Conservation (phyloP, 2,113 vertebrate species). For the Microcebus jonahi region DNA sequence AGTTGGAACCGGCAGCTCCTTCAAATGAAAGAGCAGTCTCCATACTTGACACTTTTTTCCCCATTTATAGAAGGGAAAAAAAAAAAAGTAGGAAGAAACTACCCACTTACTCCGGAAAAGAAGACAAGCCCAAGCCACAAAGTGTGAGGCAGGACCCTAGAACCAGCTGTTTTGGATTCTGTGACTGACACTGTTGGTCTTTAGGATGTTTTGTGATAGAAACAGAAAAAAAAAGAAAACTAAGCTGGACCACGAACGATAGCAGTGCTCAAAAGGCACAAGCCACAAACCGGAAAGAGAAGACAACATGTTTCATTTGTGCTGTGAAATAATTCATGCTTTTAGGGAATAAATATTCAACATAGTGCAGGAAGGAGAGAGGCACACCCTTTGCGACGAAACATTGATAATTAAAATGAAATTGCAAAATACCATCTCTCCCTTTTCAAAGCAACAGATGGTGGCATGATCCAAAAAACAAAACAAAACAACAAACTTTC, state of each 20-base stretch:
- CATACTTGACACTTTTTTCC: neutral
- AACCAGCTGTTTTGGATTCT: constrained; percentile 52
- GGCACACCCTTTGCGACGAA: neutral
- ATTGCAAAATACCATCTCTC: neutral
- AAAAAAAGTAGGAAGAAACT: neutral
- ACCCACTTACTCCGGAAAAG: constrained; percentile 22
- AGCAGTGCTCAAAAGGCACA: neutral
- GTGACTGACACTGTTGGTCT: constrained; percentile 33
- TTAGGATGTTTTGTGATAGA: constrained; percentile 50
- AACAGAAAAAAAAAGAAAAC: constrained; percentile 55
- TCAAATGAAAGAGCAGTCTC: neutral
- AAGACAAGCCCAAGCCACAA: constrained; percentile 51
- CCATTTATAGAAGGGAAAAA: constrained; percentile 41
- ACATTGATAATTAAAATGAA: neutral
- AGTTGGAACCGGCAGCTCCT: neutral
- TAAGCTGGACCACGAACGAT: neutral
- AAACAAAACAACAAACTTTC: neutral
- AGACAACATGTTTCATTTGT: constrained; percentile 55
- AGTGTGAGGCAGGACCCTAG: neutral
- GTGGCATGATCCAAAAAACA: neutral
- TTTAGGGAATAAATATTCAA: rapidly evolving
- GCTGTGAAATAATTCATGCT: neutral
- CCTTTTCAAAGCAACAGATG: neutral
- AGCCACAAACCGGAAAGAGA: constrained; percentile 57
- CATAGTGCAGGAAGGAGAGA: rapidly evolving